Percentiles rank a stretch among this genome's conserved stretches.
These are phyloP conservation scores for Steinernema hermaphroditum DNA, from an alignment of 2,888 invertebrate genomes.

Conservation along the genomic window DNA sequence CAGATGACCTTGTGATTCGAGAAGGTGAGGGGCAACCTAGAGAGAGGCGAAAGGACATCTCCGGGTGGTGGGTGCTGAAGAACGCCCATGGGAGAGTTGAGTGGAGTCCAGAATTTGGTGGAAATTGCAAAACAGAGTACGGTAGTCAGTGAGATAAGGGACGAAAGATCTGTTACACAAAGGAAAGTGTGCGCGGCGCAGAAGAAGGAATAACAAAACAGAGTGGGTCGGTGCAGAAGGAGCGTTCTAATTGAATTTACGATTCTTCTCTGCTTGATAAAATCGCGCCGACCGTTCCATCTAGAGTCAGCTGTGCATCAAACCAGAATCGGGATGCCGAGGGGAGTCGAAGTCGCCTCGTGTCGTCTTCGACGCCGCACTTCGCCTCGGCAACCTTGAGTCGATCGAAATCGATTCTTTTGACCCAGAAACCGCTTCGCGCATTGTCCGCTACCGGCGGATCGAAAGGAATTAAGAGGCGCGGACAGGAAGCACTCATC, in stretches of 20 bases:
- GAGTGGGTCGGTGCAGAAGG: neutral
- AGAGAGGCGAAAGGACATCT: too few relatives aligned
- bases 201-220: too few relatives aligned
- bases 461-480: neutral
- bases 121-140: too few relatives aligned
- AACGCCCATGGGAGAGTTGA: too few relatives aligned
- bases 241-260: constrained; percentile 5
- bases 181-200: too few relatives aligned
- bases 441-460: constrained; percentile 4
- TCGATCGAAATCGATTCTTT: neutral
- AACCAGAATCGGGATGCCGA: constrained; percentile 17
- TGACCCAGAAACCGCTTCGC: constrained; percentile 10
- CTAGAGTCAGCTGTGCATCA: neutral
- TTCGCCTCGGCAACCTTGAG: constrained; percentile 4
- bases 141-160: too few relatives aligned
- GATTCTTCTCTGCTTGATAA: neutral
- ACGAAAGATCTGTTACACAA: too few relatives aligned
- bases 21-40: too few relatives aligned
- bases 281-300: constrained; percentile 5
- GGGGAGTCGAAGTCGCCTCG: neutral
- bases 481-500: neutral
- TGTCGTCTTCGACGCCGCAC: too few relatives aligned
- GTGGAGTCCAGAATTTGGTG: too few relatives aligned
- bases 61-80: too few relatives aligned
- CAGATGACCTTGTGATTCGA: too few relatives aligned